Evolutionary conservation across 2,113 vertebrate species (phyloP), one percentile per base, ranked within the genome.

Genomic region (Parus major): DNA sequence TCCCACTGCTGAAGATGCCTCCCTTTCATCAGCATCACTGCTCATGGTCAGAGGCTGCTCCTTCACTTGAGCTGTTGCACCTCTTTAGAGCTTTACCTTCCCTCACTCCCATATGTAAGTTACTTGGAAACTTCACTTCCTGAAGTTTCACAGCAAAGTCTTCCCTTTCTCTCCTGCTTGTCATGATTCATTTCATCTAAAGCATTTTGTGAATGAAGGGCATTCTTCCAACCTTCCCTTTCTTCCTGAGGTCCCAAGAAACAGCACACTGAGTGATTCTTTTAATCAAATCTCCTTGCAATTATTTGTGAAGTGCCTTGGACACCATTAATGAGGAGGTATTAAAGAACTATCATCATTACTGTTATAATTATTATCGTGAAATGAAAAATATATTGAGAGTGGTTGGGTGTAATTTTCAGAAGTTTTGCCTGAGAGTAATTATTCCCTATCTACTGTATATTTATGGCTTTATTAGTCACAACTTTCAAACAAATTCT

Each of bases 401-500:
- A 88, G 47, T 4, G 8, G 46, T 69, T 82, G 23, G 50, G 65
- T 65, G n/a, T 57, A 70, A 92, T 92, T 92, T 94, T 85, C 75
- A 64, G 47, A 95, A 95, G n/a, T 85, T 93, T 78, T 82, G 63
- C 64, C 82, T 46, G 31, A 96, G 56, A 88, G 36, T 23, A 88
- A 85, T 92, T 89, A 89, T 6, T 95, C 73, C 24, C 57, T 52
- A 87, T 93, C 52, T 36, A 42, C 46, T 86, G 22, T 60, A 42
- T 89, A 73, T 70, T 90, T 93, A 86, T 79, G 44, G 57, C 25
- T 84, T 96, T 93, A 95, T 88, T 81, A 70, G 42, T 79, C 71
- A 73, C 52, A 72, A 90, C 91, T 95, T 86, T 66, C 44, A 88
- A 95, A 76, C 24, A 83, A 81, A 88, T 78, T 81, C 42, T 65